These are phyloP conservation scores for Diceros bicornis DNA, from an alignment of 2,797 vertebrate species.

Conservation along the genomic window DNA sequence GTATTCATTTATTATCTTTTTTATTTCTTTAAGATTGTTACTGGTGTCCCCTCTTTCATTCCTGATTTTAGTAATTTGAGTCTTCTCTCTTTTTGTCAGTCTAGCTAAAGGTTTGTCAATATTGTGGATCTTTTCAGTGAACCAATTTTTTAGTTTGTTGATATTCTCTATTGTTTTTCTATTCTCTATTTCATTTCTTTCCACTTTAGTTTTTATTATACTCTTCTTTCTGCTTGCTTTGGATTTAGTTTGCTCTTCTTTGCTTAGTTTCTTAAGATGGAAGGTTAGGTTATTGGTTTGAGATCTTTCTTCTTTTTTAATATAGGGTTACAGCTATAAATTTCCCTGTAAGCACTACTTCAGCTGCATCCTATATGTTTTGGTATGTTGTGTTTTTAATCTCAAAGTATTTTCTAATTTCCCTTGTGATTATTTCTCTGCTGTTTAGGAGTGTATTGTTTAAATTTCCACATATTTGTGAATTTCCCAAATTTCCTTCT, in stretches of 20 bases:
- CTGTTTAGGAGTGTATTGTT: background rate
- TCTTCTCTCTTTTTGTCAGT: background rate
- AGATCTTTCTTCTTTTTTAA: conserved; percentile 2
- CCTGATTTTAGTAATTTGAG: background rate
- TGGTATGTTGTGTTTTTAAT: conserved; percentile 7
- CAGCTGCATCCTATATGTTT: background rate
- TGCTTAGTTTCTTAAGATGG: background rate
- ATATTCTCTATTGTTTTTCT: background rate
- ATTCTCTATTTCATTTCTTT: background rate
- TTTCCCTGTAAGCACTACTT: background rate
- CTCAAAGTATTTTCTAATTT: background rate
- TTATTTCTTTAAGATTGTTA: background rate
- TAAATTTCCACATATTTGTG: background rate
- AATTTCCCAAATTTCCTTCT: background rate
- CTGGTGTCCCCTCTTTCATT: background rate
- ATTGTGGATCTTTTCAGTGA: background rate
- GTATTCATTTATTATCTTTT: background rate
- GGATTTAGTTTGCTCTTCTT: background rate
- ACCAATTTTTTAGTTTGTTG: background rate
- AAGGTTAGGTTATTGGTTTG: background rate
- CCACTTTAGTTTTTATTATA: background rate
- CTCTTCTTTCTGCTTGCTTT: background rate
- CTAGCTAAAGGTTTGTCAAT: background rate
- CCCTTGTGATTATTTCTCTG: background rate
- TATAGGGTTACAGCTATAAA: background rate